Base-by-base conservation (phyloP, 2,888 invertebrate species). In the Chelonus formosanus region DNA sequence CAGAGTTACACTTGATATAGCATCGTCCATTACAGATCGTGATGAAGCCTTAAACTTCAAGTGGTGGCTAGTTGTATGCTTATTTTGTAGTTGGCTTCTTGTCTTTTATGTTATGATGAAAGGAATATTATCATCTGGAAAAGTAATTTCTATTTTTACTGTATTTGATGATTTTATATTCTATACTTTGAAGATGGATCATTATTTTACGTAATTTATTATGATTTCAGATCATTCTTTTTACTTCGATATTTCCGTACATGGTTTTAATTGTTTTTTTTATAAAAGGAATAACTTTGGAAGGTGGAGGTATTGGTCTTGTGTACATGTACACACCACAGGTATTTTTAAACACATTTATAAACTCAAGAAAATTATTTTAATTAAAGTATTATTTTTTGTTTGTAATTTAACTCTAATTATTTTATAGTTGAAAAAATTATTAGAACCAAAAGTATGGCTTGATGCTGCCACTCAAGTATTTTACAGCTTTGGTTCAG, bases 81-180 rank as follows among this genome's bases (percentile, higher is more conserved):
- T 97, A 56, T 83, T 95, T 67, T 86, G 96, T 40, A 93, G 96
- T 32, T 97, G 97, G 97, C 84, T 91, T 57, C 88, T 96, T 72
- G 96, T 97, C 40, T 97, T 95, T 87, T 93, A 95, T 80, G 96
- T 97, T 80, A 95, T 97, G 54, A 96, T 96, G 94, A 95, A 95
- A 84, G 97, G 97, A 56, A 97, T 97, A 71, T 96, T 97, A 86
- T 96, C 96, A 76, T 96, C 96, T 71, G 97, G 97, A 78, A 96
- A 96, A 90, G 95, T 94, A 81, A 20, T 20, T 72, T 67, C 67
- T 56, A 6, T n/a, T 20, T 54, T 34, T 45, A 20, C 57, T 32
- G 3, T 31, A 47, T 61, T 61, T 5, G 3, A 54, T 10, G 40
- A 20, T 56, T 20, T 45, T 47, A 52, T 47, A 47, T 70, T 65